phyloP scores from a whole-genome alignment of 2,797 vertebrate species.

The Phrynocephalus guinanensis region DNA sequence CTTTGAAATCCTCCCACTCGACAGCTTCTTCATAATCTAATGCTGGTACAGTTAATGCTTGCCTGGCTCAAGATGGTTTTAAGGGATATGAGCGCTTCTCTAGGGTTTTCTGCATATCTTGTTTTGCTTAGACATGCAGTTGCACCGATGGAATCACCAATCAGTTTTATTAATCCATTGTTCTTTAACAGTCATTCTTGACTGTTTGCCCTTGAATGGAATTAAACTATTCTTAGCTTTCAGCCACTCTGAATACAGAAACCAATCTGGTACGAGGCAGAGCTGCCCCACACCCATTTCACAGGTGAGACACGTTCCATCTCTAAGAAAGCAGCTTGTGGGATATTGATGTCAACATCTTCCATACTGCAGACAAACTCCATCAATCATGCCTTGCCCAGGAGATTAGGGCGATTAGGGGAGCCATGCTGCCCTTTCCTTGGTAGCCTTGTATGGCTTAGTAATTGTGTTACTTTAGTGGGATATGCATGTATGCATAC shows the following conservation, averaged over 20 bases:
- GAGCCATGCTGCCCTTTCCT: background rate
- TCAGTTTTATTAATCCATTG: slow-evolving; percentile 28
- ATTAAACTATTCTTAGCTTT: slow-evolving; percentile 25
- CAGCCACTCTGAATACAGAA: background rate
- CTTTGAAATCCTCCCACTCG: slow-evolving; percentile 48
- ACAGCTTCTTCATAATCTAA: slow-evolving; percentile 55
- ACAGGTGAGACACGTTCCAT: background rate
- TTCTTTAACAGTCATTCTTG: slow-evolving; percentile 3
- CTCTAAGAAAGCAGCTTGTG: background rate
- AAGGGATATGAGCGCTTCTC: slow-evolving; percentile 63
- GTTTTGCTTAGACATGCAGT: slow-evolving; percentile 47
- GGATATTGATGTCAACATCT: background rate
- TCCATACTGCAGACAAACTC: background rate
- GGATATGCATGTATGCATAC: too few species aligned
- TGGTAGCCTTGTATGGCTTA: background rate
- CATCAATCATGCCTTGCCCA: background rate
- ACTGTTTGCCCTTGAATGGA: slow-evolving; percentile 19
- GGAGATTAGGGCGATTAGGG: background rate
- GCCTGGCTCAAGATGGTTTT: slow-evolving; percentile 57
- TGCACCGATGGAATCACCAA: slow-evolving; percentile 62
- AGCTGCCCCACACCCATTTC: slow-evolving; percentile 7
- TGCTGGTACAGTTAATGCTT: slow-evolving; percentile 63
- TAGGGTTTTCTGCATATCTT: slow-evolving; percentile 45
- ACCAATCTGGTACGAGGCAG: background rate
- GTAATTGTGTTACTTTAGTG: background rate